Percentiles rank a stretch among this genome's conserved stretches.
phyloP scores from a whole-genome alignment of 2,888 invertebrate species.

The Tinea semifulvella region DNA sequence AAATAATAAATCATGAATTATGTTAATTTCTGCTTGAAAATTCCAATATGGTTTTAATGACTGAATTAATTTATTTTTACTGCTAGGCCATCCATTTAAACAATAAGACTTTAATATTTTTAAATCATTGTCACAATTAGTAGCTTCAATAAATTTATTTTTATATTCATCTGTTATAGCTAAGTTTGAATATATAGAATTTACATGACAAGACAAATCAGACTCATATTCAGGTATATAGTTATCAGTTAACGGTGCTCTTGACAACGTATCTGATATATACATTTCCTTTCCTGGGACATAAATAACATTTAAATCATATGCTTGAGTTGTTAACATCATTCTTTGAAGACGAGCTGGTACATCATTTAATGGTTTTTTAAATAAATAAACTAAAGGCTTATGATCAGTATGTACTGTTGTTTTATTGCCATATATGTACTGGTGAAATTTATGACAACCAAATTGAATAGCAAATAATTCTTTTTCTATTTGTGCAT shows the following conservation, averaged over 20 bases:
- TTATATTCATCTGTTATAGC: too few species aligned
- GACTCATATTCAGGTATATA: too few species aligned
- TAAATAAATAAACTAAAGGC: conserved; percentile 25
- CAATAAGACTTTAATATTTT: too few species aligned
- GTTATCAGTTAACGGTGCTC: conserved; percentile 18
- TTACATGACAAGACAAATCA: too few species aligned
- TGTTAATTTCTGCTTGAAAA: too few species aligned
- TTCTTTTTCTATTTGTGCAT: conserved; percentile 24
- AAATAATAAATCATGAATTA: too few species aligned
- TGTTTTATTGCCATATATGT: conserved; percentile 15
- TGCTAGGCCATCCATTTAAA: too few species aligned
- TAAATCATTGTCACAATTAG: too few species aligned
- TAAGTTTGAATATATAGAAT: too few species aligned
- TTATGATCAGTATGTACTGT: conserved; percentile 26
- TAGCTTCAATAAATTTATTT: too few species aligned
- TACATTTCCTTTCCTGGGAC: conserved; percentile 24
- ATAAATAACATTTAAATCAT: conserved; percentile 22
- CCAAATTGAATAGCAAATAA: conserved; percentile 21
- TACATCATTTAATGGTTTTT: conserved; percentile 20
- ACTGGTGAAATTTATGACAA: conserved; percentile 21
- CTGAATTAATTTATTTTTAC: too few species aligned
- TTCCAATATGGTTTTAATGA: too few species aligned
- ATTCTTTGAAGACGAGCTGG: conserved; percentile 24
- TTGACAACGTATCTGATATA: conserved; percentile 26
- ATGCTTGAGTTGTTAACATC: conserved; percentile 22